These are phyloP conservation scores for Mirounga angustirostris DNA, from an alignment of 2,113 vertebrate genomes.

Conservation along the genomic window DNA sequence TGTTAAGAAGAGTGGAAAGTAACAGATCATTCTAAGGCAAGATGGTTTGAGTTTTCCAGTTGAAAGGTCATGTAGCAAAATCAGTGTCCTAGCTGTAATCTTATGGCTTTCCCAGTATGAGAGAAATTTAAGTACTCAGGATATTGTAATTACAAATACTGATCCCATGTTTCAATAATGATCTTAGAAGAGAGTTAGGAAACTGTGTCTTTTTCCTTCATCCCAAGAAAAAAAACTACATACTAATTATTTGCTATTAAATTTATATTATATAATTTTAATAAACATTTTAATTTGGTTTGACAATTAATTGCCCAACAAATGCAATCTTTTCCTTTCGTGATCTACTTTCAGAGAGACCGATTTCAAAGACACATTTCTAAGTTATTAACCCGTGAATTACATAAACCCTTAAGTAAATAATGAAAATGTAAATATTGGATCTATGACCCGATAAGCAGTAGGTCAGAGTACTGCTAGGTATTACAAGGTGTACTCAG, in stretches of 20 bases:
- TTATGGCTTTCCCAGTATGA: slow-evolving; percentile 54
- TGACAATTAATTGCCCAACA: slow-evolving; percentile 53
- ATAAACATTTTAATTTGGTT: slow-evolving; percentile 73
- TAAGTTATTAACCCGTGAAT: slow-evolving; percentile 65
- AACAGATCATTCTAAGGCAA: background rate
- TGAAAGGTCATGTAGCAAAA: slow-evolving; percentile 71
- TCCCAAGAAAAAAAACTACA: slow-evolving; percentile 11
- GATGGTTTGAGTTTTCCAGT: slow-evolving; percentile 68
- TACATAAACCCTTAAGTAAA: slow-evolving; percentile 69
- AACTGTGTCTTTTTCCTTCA: slow-evolving; percentile 67
- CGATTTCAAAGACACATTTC: slow-evolving; percentile 66
- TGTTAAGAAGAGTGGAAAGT: slow-evolving; percentile 40
- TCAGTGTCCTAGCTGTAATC: slow-evolving; percentile 60
- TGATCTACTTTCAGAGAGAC: slow-evolving; percentile 44
- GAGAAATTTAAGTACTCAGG: slow-evolving; percentile 77
- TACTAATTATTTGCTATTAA: slow-evolving; percentile 65
- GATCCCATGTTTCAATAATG: slow-evolving; percentile 35
- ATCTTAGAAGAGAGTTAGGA: slow-evolving; percentile 51
- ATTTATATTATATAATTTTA: slow-evolving; percentile 66
- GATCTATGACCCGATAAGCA: slow-evolving; percentile 42
- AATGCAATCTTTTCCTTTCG: slow-evolving; percentile 46
- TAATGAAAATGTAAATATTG: slow-evolving; percentile 74
- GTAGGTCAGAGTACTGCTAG: slow-evolving; percentile 11
- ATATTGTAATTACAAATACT: slow-evolving; percentile 59
- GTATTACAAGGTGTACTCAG: background rate